Evolutionary conservation across 1,140 invertebrate species (phyloP), one percentile per base, ranked within the genome.

Genomic region (Solenopsis fugax): DNA sequence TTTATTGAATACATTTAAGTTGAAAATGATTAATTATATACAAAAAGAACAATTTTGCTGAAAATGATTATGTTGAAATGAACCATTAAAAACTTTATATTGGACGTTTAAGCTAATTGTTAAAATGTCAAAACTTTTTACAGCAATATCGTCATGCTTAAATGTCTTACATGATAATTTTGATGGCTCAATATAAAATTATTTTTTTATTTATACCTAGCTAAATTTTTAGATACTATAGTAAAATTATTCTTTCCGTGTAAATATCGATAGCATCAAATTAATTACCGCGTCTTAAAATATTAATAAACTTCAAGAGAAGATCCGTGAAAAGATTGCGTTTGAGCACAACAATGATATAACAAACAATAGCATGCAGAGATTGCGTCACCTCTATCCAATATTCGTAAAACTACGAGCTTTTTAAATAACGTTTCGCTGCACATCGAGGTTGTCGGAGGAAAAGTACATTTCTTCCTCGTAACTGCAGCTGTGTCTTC

Each of bases 341-440:
- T 65, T 45, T 45, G n/a, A 67, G 12, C n/a, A 21, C 18, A 21
- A 73, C 54, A 73, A 12, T 73, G 12, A 56, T 37, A 18, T 50
- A 72, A 73, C 12, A 67, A 67, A 65, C 10, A 5, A 64, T 64
- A 54, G 13, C 18, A 77, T 62, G 6, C 56, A 50, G 1, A 52
- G 16, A 58, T 67, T 52, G 29, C 7, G 29, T 50, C 24, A 29
- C 13, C 13, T 75, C 45, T 41, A 58, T 58, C 58, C n/a, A 41
- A 75, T 58, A 56, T 52, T 67, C 13, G 5, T 16, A 67, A 64
- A 45, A 67, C n/a, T 37, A 24, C 60, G 37, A 67, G 7, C 21
- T 37, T 37, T 80, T 37, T 41, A 45, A 78, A 67, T 80, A 65
- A 67, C 13, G 34, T 80, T 52, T 67, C 29, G n/a, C 16, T 52